Evolutionary conservation across 2,797 vertebrate species (phyloP), one percentile per base, ranked within the genome.

Genomic region (Micrastur ruficollis): DNA sequence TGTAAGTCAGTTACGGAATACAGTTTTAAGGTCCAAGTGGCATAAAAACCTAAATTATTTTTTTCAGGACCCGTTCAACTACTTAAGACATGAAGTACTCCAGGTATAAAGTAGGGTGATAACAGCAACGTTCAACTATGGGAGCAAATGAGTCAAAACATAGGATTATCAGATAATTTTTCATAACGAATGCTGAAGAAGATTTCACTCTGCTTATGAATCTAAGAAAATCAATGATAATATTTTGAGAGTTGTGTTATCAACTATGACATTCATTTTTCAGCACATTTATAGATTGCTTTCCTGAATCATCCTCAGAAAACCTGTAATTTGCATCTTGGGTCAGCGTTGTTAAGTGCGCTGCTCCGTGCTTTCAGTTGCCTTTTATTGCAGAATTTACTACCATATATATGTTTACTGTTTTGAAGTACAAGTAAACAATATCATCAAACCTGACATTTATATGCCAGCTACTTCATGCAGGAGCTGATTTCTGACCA

Each of bases 321-420:
- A 95, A 96, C 72, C 78, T 93, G 78, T 91, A 87, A 92, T 96
- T 97, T 96, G 91, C 92, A 95, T 95, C 96, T 67, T 67, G 75
- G 95, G 95, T 97, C 94, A 94, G 65, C 0, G 0, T 49, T 93
- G 66, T 92, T 89, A 85, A 92, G 56, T 42, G 67, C 63, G 50
- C 74, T 89, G 59, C 86, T 92, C 55, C 1, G 1, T 87, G 71
- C 68, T 91, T 80, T 76, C 86, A 53, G 47, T 82, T 96, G 75
- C 63, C 56, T 94, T 94, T 89, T 95, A 89, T 53, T 92, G 81
- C 84, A 83, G 61, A 87, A 46, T 96, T 96, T 93, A 91, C 71
- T 92, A 8, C 81, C 59, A 7, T 65, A 47, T 71, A 47, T 86
- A 76, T 91, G 53, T 89, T 92, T 91, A 83, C 76, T 91, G 12